Conservation (phyloP, 2,888 invertebrate genomes). For the Thymelicus lineola region DNA sequence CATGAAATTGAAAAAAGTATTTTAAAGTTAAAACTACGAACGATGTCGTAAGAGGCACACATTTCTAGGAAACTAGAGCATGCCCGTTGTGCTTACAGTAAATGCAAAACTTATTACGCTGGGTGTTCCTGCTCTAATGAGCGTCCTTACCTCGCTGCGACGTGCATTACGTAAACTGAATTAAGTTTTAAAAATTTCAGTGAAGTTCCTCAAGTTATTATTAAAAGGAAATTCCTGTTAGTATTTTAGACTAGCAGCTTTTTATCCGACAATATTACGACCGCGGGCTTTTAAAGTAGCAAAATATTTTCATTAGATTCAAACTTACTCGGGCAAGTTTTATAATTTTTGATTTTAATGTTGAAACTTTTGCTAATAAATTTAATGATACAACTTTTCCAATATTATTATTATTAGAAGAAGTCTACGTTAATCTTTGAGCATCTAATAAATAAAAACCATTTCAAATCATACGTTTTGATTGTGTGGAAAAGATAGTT, state of each 20-base stretch:
- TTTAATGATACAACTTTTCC: not conserved
- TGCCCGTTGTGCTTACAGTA: constrained; percentile 16
- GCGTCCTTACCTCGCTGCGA: constrained; percentile 25
- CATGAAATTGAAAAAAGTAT: not conserved
- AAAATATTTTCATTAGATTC: not conserved
- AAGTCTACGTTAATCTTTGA: not conserved
- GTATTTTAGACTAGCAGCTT: constrained; percentile 1
- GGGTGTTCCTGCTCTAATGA: constrained; percentile 30
- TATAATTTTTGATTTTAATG: not conserved
- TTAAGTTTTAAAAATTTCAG: constrained; percentile 9
- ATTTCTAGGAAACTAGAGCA: constrained; percentile 23
- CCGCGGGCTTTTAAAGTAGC: not conserved
- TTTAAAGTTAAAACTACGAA: constrained; percentile 1
- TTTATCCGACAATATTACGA: not conserved
- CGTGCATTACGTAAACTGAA: constrained; percentile 21
- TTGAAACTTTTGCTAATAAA: not conserved
- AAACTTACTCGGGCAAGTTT: not conserved
- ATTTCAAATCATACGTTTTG: too few relatives aligned
- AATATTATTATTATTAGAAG: too few relatives aligned
- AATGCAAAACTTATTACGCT: constrained; percentile 28
- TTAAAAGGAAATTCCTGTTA: constrained; percentile 7
- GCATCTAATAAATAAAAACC: not conserved
- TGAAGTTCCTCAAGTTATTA: constrained; percentile 3
- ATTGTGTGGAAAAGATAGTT: too few relatives aligned
- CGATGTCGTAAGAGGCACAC: constrained; percentile 9